Evolutionary conservation across 2,113 vertebrate species (phyloP).

Genomic region (Pterocles gutturalis): DNA sequence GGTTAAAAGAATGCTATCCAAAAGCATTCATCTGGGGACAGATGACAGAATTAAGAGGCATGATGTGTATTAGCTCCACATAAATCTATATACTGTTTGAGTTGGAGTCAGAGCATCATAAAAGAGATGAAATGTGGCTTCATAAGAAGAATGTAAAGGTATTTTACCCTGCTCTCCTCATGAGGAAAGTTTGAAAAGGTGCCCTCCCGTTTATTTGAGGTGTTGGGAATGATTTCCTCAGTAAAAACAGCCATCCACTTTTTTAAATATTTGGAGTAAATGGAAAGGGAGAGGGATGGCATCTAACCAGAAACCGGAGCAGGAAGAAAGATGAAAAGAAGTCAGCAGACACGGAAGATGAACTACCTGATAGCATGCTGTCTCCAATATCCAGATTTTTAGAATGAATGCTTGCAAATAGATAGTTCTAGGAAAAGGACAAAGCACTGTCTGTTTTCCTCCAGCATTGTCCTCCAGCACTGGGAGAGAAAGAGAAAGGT

Average conservation of each 20-base stretch:
- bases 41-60: background rate
- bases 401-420: background rate
- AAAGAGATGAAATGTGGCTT: background rate
- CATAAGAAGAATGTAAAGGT: background rate
- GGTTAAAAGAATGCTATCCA: constrained; percentile 1
- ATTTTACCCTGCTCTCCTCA: background rate
- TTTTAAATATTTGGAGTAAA: background rate
- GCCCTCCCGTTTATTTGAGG: background rate
- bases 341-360: background rate
- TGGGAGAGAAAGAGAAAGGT: background rate
- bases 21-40: background rate
- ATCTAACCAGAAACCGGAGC: background rate
- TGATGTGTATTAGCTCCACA: background rate
- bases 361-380: background rate
- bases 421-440: background rate
- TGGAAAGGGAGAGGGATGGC: background rate
- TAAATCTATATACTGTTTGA: background rate
- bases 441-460: background rate
- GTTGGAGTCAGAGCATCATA: background rate
- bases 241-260: background rate
- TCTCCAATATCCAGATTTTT: background rate
- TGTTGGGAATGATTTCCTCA: background rate
- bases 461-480: background rate
- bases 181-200: background rate
- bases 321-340: background rate